A percentile compares a stretch with the other conserved stretches of the same genome.
These are phyloP conservation scores for Chironex yamaguchii DNA, from an alignment of 30 jellyfish, hydroid and myxozoan genomes.

Conservation along the genomic window DNA sequence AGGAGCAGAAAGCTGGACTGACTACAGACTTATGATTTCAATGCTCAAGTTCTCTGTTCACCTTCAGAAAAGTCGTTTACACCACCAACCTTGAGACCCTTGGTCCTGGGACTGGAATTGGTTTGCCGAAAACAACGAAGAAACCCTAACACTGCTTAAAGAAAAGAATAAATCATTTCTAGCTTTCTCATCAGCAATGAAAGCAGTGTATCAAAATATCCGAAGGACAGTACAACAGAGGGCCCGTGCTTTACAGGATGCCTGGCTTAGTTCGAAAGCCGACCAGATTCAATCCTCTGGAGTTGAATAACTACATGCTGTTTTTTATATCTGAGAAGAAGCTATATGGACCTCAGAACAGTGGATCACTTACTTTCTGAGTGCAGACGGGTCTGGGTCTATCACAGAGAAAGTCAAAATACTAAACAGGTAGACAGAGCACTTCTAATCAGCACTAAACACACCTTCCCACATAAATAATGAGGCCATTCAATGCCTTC, in stretches of 20 bases:
- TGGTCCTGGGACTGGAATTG: not conserved
- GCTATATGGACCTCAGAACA: too few relatives aligned
- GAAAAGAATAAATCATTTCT: too few relatives aligned
- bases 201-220: not conserved
- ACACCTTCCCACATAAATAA: not conserved
- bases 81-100: too few relatives aligned
- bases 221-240: not conserved
- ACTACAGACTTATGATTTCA: too few relatives aligned
- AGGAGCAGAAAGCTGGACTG: too few relatives aligned
- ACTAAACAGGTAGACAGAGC: slow-evolving; percentile 9
- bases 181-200: not conserved
- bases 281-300: not conserved
- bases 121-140: not conserved
- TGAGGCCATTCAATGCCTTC: too few relatives aligned
- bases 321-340: not conserved
- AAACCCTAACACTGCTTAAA: not conserved
- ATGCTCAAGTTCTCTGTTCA: too few relatives aligned
- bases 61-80: too few relatives aligned
- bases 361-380: too few relatives aligned
- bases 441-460: too few relatives aligned
- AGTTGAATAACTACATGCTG: not conserved
- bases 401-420: too few relatives aligned
- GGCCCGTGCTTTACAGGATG: not conserved
- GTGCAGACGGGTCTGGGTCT: too few relatives aligned
- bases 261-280: not conserved